Percentiles rank a stretch among this genome's conserved stretches.
Evolutionary conservation across 1,140 invertebrate genomes (phyloP).

Genomic region (Calephelis nemesis): DNA sequence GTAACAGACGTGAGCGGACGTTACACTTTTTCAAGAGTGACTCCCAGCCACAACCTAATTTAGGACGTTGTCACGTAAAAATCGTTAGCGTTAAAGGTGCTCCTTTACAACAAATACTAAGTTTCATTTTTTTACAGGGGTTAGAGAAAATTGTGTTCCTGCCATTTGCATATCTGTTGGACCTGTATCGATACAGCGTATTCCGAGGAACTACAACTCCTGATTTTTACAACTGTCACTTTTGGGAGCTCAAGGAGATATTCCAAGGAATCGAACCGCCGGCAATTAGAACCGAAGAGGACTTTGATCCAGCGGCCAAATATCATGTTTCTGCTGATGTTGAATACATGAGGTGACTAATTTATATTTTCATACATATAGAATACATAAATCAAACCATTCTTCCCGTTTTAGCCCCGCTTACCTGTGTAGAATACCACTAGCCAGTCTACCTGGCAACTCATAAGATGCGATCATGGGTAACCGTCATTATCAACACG

Average conservation of each 20-base stretch:
- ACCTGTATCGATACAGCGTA: conserved; percentile 92
- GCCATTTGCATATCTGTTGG: conserved; percentile 92
- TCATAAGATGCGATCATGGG: too few relatives aligned
- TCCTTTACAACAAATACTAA: too few relatives aligned
- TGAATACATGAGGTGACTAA: conserved; percentile 87
- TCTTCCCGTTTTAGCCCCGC: too few relatives aligned
- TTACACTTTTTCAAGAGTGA: too few relatives aligned
- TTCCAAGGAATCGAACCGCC: conserved; percentile 91
- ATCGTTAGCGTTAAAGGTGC: too few relatives aligned
- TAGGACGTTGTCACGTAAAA: too few relatives aligned
- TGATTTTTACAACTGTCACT: conserved; percentile 88
- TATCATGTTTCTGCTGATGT: conserved; percentile 90
- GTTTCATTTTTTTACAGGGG: conserved; percentile 71
- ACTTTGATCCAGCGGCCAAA: conserved; percentile 93
- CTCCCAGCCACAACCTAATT: too few relatives aligned
- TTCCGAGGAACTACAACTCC: conserved; percentile 87
- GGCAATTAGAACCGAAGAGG: conserved; percentile 84
- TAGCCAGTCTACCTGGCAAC: too few relatives aligned
- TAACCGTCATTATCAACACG: too few relatives aligned
- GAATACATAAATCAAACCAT: neutral
- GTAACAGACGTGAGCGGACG: too few relatives aligned
- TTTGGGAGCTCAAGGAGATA: conserved; percentile 86
- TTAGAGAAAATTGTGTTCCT: conserved; percentile 94
- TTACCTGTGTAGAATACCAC: too few relatives aligned
- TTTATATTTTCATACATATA: neutral